Evolutionary conservation across 2,888 invertebrate species (phyloP).

Genomic region (Trichopoda pennipes): DNA sequence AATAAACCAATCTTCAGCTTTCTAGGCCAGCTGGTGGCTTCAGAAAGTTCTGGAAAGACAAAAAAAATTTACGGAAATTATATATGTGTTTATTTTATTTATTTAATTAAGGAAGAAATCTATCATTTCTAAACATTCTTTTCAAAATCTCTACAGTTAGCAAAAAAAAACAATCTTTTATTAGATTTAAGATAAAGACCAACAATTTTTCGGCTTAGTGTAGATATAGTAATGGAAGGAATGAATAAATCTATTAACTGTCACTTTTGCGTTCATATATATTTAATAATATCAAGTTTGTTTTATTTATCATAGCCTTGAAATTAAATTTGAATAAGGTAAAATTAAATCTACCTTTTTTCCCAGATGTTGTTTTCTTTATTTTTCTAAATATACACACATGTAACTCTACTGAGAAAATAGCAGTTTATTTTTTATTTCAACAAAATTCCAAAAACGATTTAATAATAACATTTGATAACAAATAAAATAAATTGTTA

Average conservation of each 20-base stretch:
- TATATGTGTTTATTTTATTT: too few relatives aligned
- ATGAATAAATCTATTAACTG: background rate
- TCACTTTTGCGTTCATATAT: constrained; percentile 45
- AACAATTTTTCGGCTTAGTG: too few relatives aligned
- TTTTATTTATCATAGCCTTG: constrained; percentile 17
- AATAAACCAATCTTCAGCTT: too few relatives aligned
- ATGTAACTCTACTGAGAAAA: too few relatives aligned
- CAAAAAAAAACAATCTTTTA: too few relatives aligned
- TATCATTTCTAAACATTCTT: too few relatives aligned
- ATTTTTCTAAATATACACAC: background rate
- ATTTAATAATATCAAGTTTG: constrained; percentile 61
- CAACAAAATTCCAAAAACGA: constrained; percentile 47
- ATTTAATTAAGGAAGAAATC: too few relatives aligned
- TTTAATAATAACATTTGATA: constrained; percentile 58
- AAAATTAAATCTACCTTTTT: background rate
- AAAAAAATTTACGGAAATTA: too few relatives aligned
- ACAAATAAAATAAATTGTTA: constrained; percentile 37
- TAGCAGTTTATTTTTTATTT: background rate
- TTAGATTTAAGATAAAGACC: too few relatives aligned
- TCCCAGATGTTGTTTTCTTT: constrained; percentile 49
- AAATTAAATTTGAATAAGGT: constrained; percentile 17
- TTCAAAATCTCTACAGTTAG: too few relatives aligned
- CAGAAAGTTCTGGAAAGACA: too few relatives aligned
- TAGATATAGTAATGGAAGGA: background rate
- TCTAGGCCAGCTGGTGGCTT: too few relatives aligned